Percentiles rank a stretch among this genome's conserved stretches.
Evolutionary conservation across 2,113 vertebrate genomes (phyloP).

Genomic region (Xiphias gladius): DNA sequence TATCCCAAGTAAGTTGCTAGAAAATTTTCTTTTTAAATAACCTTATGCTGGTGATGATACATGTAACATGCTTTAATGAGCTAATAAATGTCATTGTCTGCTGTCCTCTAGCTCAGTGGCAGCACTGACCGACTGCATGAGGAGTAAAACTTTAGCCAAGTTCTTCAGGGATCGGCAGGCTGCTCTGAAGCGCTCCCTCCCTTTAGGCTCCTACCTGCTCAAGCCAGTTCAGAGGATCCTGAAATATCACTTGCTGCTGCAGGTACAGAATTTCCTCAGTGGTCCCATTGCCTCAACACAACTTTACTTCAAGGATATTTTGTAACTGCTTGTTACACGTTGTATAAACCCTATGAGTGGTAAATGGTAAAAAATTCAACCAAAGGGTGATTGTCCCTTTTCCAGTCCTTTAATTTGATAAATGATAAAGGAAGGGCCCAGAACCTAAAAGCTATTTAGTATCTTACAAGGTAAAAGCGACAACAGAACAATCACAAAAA

Average conservation of each 20-base stretch:
- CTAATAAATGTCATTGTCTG: not conserved
- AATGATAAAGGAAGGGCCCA: not conserved
- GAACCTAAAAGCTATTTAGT: not conserved
- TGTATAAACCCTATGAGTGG: not conserved
- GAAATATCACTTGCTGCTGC: slow-evolving; percentile 96
- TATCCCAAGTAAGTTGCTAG: slow-evolving; percentile 93
- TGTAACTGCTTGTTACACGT: not conserved
- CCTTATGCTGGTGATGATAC: not conserved
- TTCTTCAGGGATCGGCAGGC: slow-evolving; percentile 96
- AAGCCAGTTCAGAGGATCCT: slow-evolving; percentile 98
- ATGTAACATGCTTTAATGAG: not conserved
- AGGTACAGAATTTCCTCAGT: slow-evolving; percentile 81
- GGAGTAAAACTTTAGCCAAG: slow-evolving; percentile 91
- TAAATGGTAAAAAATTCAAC: not conserved
- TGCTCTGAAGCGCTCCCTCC: slow-evolving; percentile 89
- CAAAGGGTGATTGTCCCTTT: not conserved
- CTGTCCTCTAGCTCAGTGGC: slow-evolving; percentile 89
- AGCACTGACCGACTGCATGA: slow-evolving; percentile 93
- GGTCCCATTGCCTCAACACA: not conserved
- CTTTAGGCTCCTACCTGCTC: slow-evolving; percentile 94
- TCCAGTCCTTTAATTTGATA: not conserved
- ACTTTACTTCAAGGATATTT: not conserved
- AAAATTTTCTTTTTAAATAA: not conserved
- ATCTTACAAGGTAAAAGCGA: not conserved
- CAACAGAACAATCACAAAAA: not conserved